phyloP scores from a whole-genome alignment of 1,140 invertebrate species.

The Nixonia krombeini region DNA sequence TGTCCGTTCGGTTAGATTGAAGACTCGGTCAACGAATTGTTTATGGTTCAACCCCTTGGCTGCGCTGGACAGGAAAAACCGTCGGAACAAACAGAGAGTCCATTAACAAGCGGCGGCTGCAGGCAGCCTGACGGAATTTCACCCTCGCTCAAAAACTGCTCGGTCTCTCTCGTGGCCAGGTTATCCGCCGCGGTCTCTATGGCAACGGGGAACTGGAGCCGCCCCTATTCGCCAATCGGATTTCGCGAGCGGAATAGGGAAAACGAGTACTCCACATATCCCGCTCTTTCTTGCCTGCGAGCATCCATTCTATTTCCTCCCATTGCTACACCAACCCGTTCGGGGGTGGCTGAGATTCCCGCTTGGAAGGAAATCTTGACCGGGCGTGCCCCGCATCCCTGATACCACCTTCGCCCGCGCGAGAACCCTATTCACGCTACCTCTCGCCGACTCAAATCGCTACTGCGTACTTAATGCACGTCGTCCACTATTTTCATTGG shows the following conservation, averaged over 20 bases:
- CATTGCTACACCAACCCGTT: constrained; percentile 1
- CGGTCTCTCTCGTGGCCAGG: constrained; percentile 17
- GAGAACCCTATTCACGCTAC: constrained; percentile 28
- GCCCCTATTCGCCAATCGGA: constrained; percentile 69
- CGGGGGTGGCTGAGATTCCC: constrained; percentile 68
- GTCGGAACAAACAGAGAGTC: constrained; percentile 51
- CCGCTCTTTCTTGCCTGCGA: constrained; percentile 7
- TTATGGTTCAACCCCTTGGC: constrained; percentile 59
- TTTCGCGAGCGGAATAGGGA: constrained; percentile 74
- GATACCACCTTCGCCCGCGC: constrained; percentile 57
- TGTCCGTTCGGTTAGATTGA: constrained; percentile 59
- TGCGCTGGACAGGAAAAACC: constrained; percentile 1
- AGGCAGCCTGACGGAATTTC: constrained; percentile 47
- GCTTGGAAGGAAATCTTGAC: constrained; percentile 71
- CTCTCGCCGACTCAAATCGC: constrained; percentile 46
- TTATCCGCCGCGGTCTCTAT: constrained; percentile 70
- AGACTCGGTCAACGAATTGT: constrained; percentile 67
- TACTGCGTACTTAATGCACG: constrained; percentile 48
- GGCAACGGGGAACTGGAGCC: constrained; percentile 71
- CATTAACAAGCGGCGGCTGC: constrained; percentile 58
- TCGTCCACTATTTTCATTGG: constrained; percentile 36
- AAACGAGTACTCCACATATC: constrained; percentile 63
- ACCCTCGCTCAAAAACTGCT: constrained; percentile 16
- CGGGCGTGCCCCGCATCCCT: constrained; percentile 71
- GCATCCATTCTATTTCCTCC: constrained; percentile 2